Conservation (phyloP, 2,113 vertebrate genomes). For the Sminthopsis crassicaudata region DNA sequence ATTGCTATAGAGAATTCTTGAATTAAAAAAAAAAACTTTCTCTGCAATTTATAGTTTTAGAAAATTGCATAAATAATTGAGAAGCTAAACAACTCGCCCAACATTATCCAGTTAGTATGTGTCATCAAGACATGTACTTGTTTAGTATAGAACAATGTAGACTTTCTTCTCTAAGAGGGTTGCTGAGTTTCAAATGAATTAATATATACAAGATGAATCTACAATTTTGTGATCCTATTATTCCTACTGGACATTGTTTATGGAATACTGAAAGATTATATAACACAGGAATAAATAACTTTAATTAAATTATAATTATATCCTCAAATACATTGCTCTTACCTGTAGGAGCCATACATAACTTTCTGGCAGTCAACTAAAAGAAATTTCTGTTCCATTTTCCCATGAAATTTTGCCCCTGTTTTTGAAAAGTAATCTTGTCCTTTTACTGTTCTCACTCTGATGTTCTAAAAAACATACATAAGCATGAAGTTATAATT, state of each 20-base stretch:
- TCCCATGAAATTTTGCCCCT: conserved; percentile 95
- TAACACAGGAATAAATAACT: background rate
- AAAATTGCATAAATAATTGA: background rate
- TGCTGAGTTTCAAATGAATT: background rate
- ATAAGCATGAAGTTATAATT: conserved; percentile 52
- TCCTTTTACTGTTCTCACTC: conserved; percentile 94
- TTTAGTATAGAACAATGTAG: background rate
- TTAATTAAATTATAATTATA: background rate
- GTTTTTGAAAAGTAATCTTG: conserved; percentile 95
- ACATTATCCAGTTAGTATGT: background rate
- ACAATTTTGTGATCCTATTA: background rate
- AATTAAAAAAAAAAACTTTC: background rate
- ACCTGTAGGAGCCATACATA: conserved; percentile 98
- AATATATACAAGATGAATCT: background rate
- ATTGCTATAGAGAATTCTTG: too few relatives aligned
- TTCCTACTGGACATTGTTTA: background rate
- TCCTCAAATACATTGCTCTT: conserved; percentile 65
- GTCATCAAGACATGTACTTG: background rate
- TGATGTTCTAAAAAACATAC: conserved; percentile 90
- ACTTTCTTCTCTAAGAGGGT: background rate
- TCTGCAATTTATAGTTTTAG: background rate
- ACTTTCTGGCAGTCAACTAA: conserved; percentile 94
- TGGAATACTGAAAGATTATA: background rate
- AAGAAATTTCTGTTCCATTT: conserved; percentile 95
- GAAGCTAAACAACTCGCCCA: background rate